Evolutionary conservation across 2,113 vertebrate genomes (phyloP), one percentile per base, ranked within the genome.

Genomic region (Tetrax tetrax): DNA sequence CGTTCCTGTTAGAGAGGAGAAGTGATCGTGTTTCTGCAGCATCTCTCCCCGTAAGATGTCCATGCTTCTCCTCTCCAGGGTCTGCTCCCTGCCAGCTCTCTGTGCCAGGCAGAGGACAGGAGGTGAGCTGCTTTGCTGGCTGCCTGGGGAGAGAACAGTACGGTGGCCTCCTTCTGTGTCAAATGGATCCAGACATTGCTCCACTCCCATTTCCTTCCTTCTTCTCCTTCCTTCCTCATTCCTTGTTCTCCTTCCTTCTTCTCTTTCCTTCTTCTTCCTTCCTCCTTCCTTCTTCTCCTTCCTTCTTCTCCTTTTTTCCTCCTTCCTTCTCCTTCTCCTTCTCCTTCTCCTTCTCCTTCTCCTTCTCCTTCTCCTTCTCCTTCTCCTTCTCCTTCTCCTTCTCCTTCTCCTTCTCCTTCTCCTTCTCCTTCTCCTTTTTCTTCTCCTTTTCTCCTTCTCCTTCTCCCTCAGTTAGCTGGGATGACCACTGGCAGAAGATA

Each of bases 11-110:
- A 41, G 19, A 66, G 45, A 50, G 35, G 18, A 51, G 61, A 66
- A n/a, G n/a, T 93, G 33, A 10, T 27, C 0, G 0, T 0, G 0
- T 90, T 93, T 51, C 65, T 65, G 65, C 61, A 59, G 65, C 29
- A 7, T 69, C 45, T 25, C 33, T 53, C 25, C 8, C 28, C 71
- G 4, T 37, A 18, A 41, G 1, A 15, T 6, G 6, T 51, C 53
- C 22, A 4, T 74, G 48, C 57, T 65, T 33, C 76, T 48, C 10
- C 16, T 65, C 54, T 60, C 56, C 0, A 4, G 93, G 28, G 15
- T 50, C 59, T 90, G 89, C 50, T 80, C 63, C 5, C 0, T 76
- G 48, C 48, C 0, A 5, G 35, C 65, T 72, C 6, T 86, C 82
- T 56, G 63, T 90, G 75, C 70, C 80, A 83, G 41, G 41, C 35